Percentiles rank a stretch among this genome's conserved stretches.
Conservation (phyloP, 2,797 vertebrate species). For the Acipenser oxyrinchus region DNA sequence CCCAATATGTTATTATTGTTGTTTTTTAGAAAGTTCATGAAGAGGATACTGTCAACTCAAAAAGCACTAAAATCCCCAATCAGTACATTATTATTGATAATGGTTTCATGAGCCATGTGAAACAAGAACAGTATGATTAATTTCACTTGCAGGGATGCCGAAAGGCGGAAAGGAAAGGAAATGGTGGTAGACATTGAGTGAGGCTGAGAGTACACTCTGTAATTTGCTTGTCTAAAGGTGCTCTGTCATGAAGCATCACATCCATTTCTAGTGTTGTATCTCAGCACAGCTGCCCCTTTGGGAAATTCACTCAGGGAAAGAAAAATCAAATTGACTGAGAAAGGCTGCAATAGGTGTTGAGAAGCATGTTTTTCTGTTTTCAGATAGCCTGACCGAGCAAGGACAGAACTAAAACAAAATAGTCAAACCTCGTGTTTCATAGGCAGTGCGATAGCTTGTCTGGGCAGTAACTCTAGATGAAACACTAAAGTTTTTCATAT, state of each 20-base stretch:
- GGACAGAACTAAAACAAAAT: background rate
- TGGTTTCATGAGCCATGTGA: background rate
- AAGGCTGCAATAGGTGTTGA: background rate
- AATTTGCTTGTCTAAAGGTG: conserved; percentile 3
- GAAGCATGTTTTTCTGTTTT: conserved; percentile 6
- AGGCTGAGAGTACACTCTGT: background rate
- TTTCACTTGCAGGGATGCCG: background rate
- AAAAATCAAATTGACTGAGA: background rate
- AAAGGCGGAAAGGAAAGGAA: background rate
- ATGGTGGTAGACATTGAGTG: background rate
- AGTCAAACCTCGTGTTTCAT: background rate
- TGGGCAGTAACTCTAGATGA: background rate
- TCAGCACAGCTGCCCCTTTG: background rate
- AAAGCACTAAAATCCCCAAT: too few species aligned
- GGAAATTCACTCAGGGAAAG: background rate
- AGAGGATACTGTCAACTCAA: too few species aligned
- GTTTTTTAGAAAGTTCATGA: too few species aligned
- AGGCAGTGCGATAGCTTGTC: background rate
- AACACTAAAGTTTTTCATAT: too few species aligned
- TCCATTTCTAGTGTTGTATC: background rate
- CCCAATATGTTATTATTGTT: too few species aligned
- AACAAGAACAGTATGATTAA: background rate
- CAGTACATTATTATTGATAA: background rate
- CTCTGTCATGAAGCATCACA: background rate
- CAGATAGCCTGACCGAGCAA: background rate